Percentiles rank a stretch among this genome's conserved stretches.
Evolutionary conservation across 2,113 vertebrate species (phyloP).

Genomic region (Crotalus helleri): DNA sequence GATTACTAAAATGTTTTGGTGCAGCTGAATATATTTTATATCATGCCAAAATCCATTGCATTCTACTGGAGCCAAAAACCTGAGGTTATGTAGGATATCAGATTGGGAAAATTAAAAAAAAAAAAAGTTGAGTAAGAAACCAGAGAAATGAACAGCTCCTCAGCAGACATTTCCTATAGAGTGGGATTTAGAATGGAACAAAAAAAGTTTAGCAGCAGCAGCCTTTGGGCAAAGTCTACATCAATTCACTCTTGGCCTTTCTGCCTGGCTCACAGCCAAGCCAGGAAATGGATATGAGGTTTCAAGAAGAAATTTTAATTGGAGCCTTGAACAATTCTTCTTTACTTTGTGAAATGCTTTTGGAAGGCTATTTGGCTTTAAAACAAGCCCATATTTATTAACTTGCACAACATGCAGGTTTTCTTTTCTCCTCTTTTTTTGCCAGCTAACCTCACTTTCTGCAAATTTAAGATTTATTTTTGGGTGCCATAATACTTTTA

Average conservation of each 20-base stretch:
- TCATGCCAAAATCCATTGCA: not conserved
- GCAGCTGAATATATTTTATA: not conserved
- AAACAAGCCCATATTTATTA: not conserved
- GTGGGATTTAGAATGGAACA: not conserved
- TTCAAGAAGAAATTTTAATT: slow-evolving; percentile 13
- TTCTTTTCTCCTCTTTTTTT: not conserved
- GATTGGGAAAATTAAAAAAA: not conserved
- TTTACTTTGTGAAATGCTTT: slow-evolving; percentile 1
- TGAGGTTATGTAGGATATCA: not conserved
- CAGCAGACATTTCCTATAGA: not conserved
- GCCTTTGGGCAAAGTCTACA: not conserved
- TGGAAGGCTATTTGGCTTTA: slow-evolving; percentile 8
- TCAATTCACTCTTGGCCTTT: not conserved
- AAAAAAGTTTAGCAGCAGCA: not conserved
- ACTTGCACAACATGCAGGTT: not conserved
- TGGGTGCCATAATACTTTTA: not conserved
- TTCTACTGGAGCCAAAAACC: not conserved
- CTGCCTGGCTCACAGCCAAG: slow-evolving; percentile 9
- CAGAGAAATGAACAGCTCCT: not conserved
- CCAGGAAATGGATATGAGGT: slow-evolving; percentile 1
- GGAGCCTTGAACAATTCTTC: not conserved
- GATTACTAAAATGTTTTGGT: not conserved
- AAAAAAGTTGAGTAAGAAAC: not conserved
- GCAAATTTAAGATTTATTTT: not conserved
- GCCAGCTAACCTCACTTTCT: not conserved